These are phyloP conservation scores for Rhinopomastus cyanomelas DNA, from an alignment of 2,113 vertebrate genomes.

Conservation along the genomic window DNA sequence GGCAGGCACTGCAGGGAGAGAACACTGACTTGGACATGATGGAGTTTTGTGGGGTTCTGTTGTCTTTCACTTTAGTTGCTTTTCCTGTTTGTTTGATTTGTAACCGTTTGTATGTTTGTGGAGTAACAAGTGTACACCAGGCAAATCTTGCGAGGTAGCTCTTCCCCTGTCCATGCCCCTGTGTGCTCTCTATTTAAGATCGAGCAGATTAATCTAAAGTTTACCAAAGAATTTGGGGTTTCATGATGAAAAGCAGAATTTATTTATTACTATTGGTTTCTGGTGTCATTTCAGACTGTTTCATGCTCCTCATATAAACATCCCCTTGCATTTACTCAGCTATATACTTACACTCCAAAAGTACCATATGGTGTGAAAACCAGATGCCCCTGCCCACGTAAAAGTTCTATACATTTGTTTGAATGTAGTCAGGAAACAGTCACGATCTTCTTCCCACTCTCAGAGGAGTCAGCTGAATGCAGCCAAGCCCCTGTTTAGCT, in stretches of 20 bases:
- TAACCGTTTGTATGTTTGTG: not conserved
- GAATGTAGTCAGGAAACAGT: conserved; percentile 64
- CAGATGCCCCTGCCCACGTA: conserved; percentile 63
- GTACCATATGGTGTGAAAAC: conserved; percentile 56
- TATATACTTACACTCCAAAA: conserved; percentile 42
- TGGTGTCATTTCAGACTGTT: conserved; percentile 34
- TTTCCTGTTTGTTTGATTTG: not conserved
- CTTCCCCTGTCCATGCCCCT: not conserved
- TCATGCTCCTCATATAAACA: conserved; percentile 47
- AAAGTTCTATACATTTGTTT: conserved; percentile 65
- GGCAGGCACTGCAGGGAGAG: not conserved
- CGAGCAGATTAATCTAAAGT: not conserved
- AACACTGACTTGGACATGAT: not conserved
- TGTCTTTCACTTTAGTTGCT: not conserved
- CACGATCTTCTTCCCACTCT: conserved; percentile 67
- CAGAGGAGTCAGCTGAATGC: conserved; percentile 42
- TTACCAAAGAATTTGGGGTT: not conserved
- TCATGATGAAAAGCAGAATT: not conserved
- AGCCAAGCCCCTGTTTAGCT: conserved; percentile 1
- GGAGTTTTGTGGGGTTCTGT: not conserved
- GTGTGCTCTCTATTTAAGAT: not conserved
- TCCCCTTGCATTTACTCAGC: conserved; percentile 51
- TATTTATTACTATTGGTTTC: conserved; percentile 38
- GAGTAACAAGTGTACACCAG: not conserved
- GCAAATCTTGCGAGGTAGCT: not conserved